Evolutionary conservation across 2,888 invertebrate species (phyloP).

Genomic region (Trachelus troglodyta): DNA sequence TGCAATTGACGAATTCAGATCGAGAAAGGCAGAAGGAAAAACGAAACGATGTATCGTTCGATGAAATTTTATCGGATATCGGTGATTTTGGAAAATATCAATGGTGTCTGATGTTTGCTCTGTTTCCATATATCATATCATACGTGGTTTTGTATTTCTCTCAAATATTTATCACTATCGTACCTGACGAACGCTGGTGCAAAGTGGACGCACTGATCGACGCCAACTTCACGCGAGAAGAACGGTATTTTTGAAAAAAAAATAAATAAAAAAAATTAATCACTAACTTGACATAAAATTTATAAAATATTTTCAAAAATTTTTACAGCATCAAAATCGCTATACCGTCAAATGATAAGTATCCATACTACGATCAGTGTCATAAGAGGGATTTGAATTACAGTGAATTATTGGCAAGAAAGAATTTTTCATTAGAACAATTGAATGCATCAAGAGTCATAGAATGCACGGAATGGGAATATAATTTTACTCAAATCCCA

Average conservation of each 20-base stretch:
- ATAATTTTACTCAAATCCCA: conserved; percentile 68
- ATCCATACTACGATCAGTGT: conserved; percentile 64
- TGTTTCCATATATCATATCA: conserved; percentile 67
- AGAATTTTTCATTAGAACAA: conserved; percentile 8
- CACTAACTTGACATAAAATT: too few relatives aligned
- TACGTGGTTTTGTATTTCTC: conserved; percentile 68
- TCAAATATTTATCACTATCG: conserved; percentile 68
- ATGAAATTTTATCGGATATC: conserved; percentile 66
- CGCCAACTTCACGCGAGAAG: conserved; percentile 44
- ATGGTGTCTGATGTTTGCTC: conserved; percentile 63
- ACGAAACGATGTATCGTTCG: conserved; percentile 62
- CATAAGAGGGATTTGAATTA: conserved; percentile 65
- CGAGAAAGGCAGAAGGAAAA: background rate
- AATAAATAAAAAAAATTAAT: background rate
- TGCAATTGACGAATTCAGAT: background rate
- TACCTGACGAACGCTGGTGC: conserved; percentile 68
- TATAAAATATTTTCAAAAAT: background rate
- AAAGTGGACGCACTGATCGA: conserved; percentile 58
- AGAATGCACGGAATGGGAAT: conserved; percentile 68
- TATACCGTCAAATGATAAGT: conserved; percentile 52
- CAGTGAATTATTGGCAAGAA: conserved; percentile 43
- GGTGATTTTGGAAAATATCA: conserved; percentile 69
- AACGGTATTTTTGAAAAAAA: background rate
- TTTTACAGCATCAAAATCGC: conserved; percentile 58
- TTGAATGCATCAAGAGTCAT: conserved; percentile 41